A percentile compares a stretch with the other conserved stretches of the same genome.
Evolutionary conservation across 2,797 vertebrate genomes (phyloP).

Genomic region (Spinus olivaceus): DNA sequence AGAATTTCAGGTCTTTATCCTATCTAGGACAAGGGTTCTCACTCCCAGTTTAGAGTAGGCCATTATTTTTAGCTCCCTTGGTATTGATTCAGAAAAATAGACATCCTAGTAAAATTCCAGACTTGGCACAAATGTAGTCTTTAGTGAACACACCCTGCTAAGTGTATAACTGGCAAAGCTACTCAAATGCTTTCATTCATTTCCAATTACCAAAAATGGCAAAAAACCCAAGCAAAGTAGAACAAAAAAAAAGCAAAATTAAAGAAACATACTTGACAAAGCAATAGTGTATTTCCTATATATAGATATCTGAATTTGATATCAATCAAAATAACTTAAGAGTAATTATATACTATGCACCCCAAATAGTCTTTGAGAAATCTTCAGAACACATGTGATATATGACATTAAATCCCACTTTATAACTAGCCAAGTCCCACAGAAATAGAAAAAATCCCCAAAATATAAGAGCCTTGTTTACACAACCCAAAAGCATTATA

Average conservation of each 20-base stretch:
- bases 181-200: not conserved
- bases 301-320: not conserved
- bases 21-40: not conserved
- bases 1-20: not conserved
- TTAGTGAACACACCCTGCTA: not conserved
- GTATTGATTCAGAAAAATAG: not conserved
- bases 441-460: not conserved
- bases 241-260: not conserved
- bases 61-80: not conserved
- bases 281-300: not conserved
- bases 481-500: not conserved
- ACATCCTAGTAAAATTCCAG: not conserved
- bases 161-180: not conserved
- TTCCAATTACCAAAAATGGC: not conserved
- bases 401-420: not conserved
- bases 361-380: not conserved
- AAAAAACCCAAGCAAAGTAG: not conserved
- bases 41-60: not conserved
- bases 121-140: not conserved
- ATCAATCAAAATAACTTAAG: not conserved
- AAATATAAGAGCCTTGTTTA: not conserved
- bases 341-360: not conserved
- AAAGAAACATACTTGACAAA: not conserved
- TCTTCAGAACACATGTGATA: not conserved
- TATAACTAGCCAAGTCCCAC: not conserved